Evolutionary conservation across 1,140 invertebrate genomes (phyloP), one percentile per base, ranked within the genome.

Genomic region (Temnothorax curvispinosus): DNA sequence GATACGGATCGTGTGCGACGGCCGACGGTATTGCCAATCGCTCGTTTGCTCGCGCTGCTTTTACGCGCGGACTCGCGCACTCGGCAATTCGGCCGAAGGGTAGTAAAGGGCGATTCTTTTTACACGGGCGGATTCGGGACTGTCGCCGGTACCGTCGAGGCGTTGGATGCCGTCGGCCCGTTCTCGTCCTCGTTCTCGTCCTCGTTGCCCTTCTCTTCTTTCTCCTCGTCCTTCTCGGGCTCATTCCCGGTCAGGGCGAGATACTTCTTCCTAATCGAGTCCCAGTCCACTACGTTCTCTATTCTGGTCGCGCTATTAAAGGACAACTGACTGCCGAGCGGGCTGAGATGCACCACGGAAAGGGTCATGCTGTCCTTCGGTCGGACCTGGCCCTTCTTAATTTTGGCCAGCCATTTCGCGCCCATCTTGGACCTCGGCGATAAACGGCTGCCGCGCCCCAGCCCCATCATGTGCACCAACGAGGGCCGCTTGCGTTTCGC

Each of bases 221-320:
- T 96, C 13, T 96, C 95, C 0, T 89, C 93, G 0, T 96, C 95
- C 82, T 97, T 97, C 72, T 97, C 97, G 1, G 96, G 96, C 82
- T 95, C 95, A 71, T 97, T 97, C 0, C 98, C 97, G 92, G 97
- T 97, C 1, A 99, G 94, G 0, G 97, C 97, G 27, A 98, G 95
- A 93, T 99, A 99, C 92, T 98, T 98, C 93, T 98, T 98, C 2
- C 98, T 97, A 52, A 99, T 99, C 7, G 97, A 96, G 91, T 98
- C 97, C 98, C 98, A 99, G 93, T 99, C 98, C 0, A 98, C 97
- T 0, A 99, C 98, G 92, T 98, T 98, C 93, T 99, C 98, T 86
- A 99, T 98, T 87, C 97, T 96, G 0, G 94, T 93, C 9, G 96
- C 95, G 90, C 96, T 96, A 92, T 97, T 97, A 93, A 98, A 98